Base-by-base conservation (phyloP, 2,113 vertebrate genomes). In the Aptenodytes forsteri region DNA sequence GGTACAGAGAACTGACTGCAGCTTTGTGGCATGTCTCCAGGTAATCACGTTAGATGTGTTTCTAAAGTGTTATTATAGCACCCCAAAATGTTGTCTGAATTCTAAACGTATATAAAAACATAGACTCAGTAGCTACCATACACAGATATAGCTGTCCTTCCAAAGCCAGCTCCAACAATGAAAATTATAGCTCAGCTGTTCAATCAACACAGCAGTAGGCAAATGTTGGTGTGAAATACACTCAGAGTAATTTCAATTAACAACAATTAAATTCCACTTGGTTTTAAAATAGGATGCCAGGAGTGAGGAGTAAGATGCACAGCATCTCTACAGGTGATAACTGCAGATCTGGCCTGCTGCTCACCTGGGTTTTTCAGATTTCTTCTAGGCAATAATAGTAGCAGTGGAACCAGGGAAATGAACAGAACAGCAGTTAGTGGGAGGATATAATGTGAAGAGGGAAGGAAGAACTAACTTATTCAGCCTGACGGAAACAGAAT, bases 161-260 rank as follows among this genome's bases (percentile, higher is more conserved):
- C 52, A 87, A 79, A 95, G 17, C 13, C n/a, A 58, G 22, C 6
- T 92, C 32, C 70, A 70, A 9, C 54, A 54, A 69, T 27, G 32
- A 76, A 79, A 93, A 87, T 91, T 79, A 21, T 18, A 85, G 56
- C 34, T 92, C 65, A 89, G 81, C 46, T 62, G 13, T 77, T 95
- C 36, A 54, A 62, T 92, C 56, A 86, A 22, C 83, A 90, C 47
- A 83, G 82, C 50, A 56, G 69, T 58, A 66, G 52, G 54, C 34
- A 95, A 90, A 95, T 64, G 16, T 54, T 93, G 20, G 18, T 75
- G 40, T 73, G 79, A 91, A 93, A 80, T 70, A 80, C 21, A 90
- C 23, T 79, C 29, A 29, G 89, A 85, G 64, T 69, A 77, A 92
- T 86, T 87, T 90, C 36, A 88, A 96, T 94, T 89, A 95, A 76